These are phyloP conservation scores for Indicator indicator DNA, from an alignment of 2,113 vertebrate species.

Conservation along the genomic window DNA sequence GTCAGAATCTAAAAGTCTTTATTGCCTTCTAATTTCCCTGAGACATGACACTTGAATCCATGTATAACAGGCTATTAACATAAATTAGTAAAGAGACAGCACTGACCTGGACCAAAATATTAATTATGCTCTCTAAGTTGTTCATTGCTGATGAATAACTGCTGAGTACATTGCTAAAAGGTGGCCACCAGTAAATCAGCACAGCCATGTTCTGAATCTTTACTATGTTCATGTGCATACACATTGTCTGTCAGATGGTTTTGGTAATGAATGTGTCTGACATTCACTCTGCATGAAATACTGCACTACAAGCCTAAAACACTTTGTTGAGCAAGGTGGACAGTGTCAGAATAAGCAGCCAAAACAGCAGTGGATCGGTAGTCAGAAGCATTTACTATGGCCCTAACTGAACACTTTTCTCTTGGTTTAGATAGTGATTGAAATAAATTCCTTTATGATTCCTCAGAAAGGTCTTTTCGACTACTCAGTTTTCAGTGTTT, in stretches of 20 bases:
- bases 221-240: background rate
- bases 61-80: background rate
- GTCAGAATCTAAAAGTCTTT: background rate
- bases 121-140: background rate
- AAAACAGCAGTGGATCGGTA: background rate
- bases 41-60: accelerated
- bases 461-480: background rate
- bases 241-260: background rate
- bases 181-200: background rate
- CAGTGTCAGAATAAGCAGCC: background rate
- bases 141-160: background rate
- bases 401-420: background rate
- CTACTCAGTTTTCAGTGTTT: background rate
- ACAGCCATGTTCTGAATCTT: background rate
- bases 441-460: background rate
- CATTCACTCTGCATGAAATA: background rate
- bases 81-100: background rate
- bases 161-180: background rate
- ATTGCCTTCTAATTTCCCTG: accelerated
- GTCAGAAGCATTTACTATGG: background rate
- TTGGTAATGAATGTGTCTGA: background rate
- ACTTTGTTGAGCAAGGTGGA: background rate
- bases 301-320: background rate
- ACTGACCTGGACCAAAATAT: background rate
- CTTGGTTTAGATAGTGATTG: background rate